Base-by-base conservation (phyloP, 1,140 invertebrate genomes). In the Potamilus streckersoni region DNA sequence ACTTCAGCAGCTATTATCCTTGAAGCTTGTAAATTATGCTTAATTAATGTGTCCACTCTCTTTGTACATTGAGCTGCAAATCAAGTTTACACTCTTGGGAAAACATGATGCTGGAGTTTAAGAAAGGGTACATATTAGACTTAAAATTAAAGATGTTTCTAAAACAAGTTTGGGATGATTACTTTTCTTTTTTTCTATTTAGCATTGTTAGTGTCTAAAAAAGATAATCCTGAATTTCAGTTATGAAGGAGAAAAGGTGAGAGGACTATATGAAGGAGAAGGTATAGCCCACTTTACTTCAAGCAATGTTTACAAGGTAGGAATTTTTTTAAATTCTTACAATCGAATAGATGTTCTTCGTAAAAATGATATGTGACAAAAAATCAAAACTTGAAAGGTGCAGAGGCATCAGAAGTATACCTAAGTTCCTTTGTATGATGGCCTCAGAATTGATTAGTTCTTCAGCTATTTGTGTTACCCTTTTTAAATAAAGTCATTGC, bases 191-290 rank as follows among this genome's bases (percentile, higher is more conserved):
- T 20, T 59, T 60, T 13, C 15, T 60, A 57, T 58, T 60, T 71
- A 60, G 31, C 31, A 71, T 38, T 38, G 3, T 11, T 19, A 19
- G n/a, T 31, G 58, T 57, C 38, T 69, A 19, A n/a, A 8, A 17
- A 66, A 31, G n/a, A 15, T 55, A 12, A 55, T 19, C 57, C 31
- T 69, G 69, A 3, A 5, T 83, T 84, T 69, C 77, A 90, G 87
- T 63, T 90, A 83, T 85, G 85, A 85, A 66, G 89, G 90, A 17
- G 87, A 90, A 60, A 88, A 88, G 71, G 78, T 79, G 11, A 85
- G 82, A 69, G 90, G 90, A 6, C 74, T 88, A 27, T 90, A 87
- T 82, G 85, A 90, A 79, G 90, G 90, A 12, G 84, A 86, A 63
- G 88, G 86, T 8, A 75, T 79, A 58, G 85, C 85, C 17, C 55